Base-by-base conservation (phyloP, 2,888 invertebrate genomes). In the Chymomyza procnemis region DNA sequence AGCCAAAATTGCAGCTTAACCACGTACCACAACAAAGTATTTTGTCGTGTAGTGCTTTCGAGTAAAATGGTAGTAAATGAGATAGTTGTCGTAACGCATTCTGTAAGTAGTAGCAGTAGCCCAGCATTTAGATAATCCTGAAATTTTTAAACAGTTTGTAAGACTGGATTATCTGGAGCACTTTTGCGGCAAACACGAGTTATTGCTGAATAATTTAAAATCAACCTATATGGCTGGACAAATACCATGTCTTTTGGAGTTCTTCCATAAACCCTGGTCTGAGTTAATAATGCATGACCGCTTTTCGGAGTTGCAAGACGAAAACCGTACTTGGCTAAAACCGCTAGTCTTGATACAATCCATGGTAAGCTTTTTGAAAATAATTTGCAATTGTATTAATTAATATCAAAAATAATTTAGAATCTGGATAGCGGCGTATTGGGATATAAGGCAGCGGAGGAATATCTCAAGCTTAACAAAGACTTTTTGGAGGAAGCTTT, bases 121-220 rank as follows among this genome's bases (percentile, higher is more conserved):
- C 3, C 3, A 12, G 16, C 6, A 50, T 19, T 16, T 12, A 50
- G 3, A 18, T 14, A 26, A 16, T 12, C 18, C 4, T 4, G 26
- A 9, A n/a, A 2, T 8, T 2, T 22, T 34, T 5, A 1, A 73
- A 22, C 5, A 81, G 80, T 1, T 30, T 1, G 4, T 9, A 0
- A 18, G 48, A 0, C 64, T 87, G 16, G 87, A 90, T 58, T 87
- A 78, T 57, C 64, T 90, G 22, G 81, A 88, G 22, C 79, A 79
- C 41, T 86, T 89, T 34, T 76, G 85, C 19, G 89, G 89, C 57
- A 80, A 80, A 19, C 90, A 90, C 61, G 88, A 90, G 57, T 1
- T 74, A 0, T 34, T 88, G 54, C 66, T 90, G 0, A 88, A 90
- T 30, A 88, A 85, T 67, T 30, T 90, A 0, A 74, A 59, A n/a